phyloP scores from a whole-genome alignment of 2,113 vertebrate species.

The Ploceus nigricollis region DNA sequence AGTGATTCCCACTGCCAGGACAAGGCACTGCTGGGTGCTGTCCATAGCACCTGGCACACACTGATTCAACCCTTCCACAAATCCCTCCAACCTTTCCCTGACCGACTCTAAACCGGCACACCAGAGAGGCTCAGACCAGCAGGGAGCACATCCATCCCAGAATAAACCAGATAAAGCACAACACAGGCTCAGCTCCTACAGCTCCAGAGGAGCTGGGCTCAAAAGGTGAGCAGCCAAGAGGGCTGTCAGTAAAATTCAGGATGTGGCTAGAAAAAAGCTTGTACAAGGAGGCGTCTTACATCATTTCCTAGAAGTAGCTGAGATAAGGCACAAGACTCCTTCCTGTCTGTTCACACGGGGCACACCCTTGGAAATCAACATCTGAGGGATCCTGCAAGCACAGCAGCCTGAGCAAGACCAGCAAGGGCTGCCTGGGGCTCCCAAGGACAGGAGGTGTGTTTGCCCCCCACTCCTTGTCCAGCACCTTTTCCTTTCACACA shows the following conservation, averaged over 20 bases:
- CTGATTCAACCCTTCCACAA: background rate
- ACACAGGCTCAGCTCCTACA: background rate
- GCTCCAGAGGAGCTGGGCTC: background rate
- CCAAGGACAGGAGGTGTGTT: background rate
- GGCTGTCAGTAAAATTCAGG: background rate
- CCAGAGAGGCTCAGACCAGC: background rate
- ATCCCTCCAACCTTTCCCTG: background rate
- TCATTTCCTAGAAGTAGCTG: background rate
- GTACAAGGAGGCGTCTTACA: background rate
- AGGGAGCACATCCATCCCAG: background rate
- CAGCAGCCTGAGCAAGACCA: fast-evolving
- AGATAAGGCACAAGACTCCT: background rate
- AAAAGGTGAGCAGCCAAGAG: background rate
- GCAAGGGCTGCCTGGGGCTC: background rate
- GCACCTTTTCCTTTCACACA: background rate
- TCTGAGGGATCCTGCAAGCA: background rate
- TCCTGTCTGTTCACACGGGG: background rate
- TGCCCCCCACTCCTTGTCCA: too few relatives aligned
- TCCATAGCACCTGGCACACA: fast-evolving
- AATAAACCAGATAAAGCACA: background rate
- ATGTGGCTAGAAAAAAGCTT: background rate
- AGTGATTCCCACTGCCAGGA: background rate
- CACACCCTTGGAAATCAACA: background rate
- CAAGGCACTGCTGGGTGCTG: background rate
- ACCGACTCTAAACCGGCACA: fast-evolving